Evolutionary conservation across 2,797 vertebrate species (phyloP).

Genomic region (Sebastes itinus): DNA sequence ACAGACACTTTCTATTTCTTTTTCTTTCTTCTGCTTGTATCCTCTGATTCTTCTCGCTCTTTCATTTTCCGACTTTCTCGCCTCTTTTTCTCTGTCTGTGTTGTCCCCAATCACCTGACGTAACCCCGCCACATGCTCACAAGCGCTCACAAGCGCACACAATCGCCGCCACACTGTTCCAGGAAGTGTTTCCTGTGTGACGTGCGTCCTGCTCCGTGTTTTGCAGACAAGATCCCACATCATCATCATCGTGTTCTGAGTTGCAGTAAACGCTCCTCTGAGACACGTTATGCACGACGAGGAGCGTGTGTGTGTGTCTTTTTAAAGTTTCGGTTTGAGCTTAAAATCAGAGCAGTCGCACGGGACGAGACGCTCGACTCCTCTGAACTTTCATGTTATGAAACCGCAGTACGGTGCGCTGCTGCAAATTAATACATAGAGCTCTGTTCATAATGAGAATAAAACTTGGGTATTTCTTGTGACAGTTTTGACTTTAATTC

Average conservation of each 20-base stretch:
- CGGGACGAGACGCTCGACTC: not conserved
- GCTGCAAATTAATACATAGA: not conserved
- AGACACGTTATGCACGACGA: not conserved
- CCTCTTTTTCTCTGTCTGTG: not conserved
- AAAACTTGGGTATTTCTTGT: not conserved
- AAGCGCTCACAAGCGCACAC: not conserved
- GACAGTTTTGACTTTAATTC: not conserved
- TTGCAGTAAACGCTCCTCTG: not conserved
- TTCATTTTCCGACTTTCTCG: not conserved
- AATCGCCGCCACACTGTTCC: slow-evolving; percentile 36
- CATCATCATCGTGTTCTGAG: not conserved
- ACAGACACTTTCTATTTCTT: not conserved
- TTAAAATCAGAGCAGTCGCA: not conserved
- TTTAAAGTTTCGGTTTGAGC: not conserved
- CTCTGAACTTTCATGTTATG: not conserved
- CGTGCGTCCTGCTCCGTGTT: slow-evolving; percentile 47
- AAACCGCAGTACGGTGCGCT: not conserved
- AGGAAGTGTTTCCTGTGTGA: slow-evolving; percentile 75
- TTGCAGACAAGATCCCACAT: slow-evolving; percentile 25
- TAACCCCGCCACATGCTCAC: not conserved
- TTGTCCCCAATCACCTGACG: slow-evolving; percentile 3
- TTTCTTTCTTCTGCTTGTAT: not conserved
- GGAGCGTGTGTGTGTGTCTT: not conserved
- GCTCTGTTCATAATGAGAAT: not conserved
- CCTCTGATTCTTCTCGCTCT: not conserved